Conservation (phyloP, 2,888 invertebrate genomes). For the Cerastoderma edule region DNA sequence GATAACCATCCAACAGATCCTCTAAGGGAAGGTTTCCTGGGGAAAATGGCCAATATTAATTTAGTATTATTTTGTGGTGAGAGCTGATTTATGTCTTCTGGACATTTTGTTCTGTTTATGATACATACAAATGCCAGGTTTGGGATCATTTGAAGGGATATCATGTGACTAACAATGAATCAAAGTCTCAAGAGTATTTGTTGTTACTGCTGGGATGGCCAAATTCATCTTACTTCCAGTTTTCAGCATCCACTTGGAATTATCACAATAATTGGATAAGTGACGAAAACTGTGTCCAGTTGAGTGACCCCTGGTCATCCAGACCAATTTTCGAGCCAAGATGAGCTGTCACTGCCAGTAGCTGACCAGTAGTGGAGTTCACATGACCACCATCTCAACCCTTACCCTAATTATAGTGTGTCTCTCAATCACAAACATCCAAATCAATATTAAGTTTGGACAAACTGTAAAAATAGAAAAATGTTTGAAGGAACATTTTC, state of each 20-base stretch:
- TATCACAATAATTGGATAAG: conserved; percentile 24
- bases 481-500: too few relatives aligned
- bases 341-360: conserved; percentile 17
- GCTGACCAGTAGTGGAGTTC: conserved; percentile 18
- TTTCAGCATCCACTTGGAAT: background rate
- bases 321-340: conserved; percentile 10
- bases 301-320: conserved; percentile 15
- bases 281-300: conserved; percentile 16
- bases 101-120: conserved; percentile 1
- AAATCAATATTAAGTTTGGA: too few relatives aligned
- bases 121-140: background rate
- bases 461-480: too few relatives aligned
- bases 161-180: conserved; percentile 6
- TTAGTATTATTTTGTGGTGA: background rate
- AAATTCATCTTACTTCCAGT: conserved; percentile 8
- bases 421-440: too few relatives aligned
- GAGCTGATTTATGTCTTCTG: background rate
- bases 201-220: background rate
- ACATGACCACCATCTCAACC: background rate
- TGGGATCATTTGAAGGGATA: background rate
- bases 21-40: background rate
- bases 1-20: background rate
- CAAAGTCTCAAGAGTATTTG: conserved; percentile 19
- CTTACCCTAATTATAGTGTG: too few relatives aligned
- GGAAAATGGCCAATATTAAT: background rate